Conservation (phyloP, 2,113 vertebrate species). For the Neotoma lepida region DNA sequence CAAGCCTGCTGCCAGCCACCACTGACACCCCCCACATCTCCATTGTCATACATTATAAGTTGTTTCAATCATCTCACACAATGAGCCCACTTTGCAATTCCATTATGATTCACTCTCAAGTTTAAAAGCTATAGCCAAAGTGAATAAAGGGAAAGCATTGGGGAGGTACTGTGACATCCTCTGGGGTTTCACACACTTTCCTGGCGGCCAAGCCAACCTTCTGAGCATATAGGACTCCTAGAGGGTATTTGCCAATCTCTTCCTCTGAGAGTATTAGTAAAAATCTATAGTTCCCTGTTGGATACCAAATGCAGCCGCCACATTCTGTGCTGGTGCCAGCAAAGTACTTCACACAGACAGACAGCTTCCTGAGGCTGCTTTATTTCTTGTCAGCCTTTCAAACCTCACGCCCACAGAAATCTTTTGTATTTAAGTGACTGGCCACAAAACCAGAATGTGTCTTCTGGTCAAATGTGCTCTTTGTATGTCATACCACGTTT, state of each 20-base stretch:
- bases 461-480: constrained; percentile 72
- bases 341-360: constrained; percentile 68
- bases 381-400: constrained; percentile 72
- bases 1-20: constrained; percentile 36
- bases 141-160: constrained; percentile 55
- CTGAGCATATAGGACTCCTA: constrained; percentile 31
- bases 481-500: constrained; percentile 57
- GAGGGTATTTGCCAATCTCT: constrained; percentile 59
- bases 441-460: constrained; percentile 72
- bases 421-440: constrained; percentile 70
- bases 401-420: constrained; percentile 69
- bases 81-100: constrained; percentile 75
- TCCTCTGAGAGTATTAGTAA: constrained; percentile 71
- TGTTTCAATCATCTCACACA: constrained; percentile 65
- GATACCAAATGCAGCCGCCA: constrained; percentile 73
- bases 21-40: not conserved
- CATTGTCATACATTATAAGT: constrained; percentile 33
- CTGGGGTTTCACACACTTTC: constrained; percentile 56
- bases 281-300: constrained; percentile 72
- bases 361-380: constrained; percentile 71
- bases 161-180: constrained; percentile 59
- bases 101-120: constrained; percentile 66
- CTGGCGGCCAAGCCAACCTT: constrained; percentile 35
- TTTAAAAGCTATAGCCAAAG: constrained; percentile 74
- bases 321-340: constrained; percentile 44